Conservation (phyloP, 2,888 invertebrate genomes). For the Habroteleia sp. region DNA sequence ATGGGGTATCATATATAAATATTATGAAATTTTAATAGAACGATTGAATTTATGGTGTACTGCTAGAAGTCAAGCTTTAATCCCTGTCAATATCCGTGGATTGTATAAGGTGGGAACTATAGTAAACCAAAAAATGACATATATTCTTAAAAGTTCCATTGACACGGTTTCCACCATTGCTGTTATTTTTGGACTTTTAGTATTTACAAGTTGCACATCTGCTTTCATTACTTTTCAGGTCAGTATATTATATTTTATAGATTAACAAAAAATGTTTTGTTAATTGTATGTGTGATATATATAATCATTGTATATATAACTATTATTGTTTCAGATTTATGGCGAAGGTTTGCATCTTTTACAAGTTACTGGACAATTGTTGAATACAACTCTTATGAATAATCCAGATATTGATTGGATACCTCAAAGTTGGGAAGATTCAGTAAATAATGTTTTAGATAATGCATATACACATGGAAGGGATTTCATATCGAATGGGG, state of each 20-base stretch:
- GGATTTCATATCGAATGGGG: conserved; percentile 93
- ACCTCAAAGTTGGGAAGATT: conserved; percentile 91
- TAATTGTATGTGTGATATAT: too few species aligned
- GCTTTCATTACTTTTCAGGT: conserved; percentile 93
- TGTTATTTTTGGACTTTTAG: conserved; percentile 91
- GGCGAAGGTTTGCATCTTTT: conserved; percentile 96
- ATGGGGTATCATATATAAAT: conserved; percentile 77
- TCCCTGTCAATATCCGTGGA: conserved; percentile 90
- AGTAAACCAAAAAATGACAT: conserved; percentile 84
- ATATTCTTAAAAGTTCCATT: conserved; percentile 87
- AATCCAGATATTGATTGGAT: conserved; percentile 90
- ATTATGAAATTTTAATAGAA: conserved; percentile 79
- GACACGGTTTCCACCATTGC: conserved; percentile 93
- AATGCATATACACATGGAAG: conserved; percentile 96
- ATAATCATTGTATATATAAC: too few species aligned
- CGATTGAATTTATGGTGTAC: conserved; percentile 84
- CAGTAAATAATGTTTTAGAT: conserved; percentile 93
- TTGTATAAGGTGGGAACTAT: conserved; percentile 87
- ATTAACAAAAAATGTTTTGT: too few species aligned
- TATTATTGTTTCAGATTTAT: conserved; percentile 87
- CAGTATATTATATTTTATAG: conserved; percentile 67
- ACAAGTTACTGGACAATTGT: conserved; percentile 91
- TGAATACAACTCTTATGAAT: conserved; percentile 93
- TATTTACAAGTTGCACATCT: conserved; percentile 89
- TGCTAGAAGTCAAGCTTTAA: conserved; percentile 85